Evolutionary conservation across 2,888 invertebrate genomes (phyloP), one percentile per base, ranked within the genome.

Genomic region (Nebria brevicollis): DNA sequence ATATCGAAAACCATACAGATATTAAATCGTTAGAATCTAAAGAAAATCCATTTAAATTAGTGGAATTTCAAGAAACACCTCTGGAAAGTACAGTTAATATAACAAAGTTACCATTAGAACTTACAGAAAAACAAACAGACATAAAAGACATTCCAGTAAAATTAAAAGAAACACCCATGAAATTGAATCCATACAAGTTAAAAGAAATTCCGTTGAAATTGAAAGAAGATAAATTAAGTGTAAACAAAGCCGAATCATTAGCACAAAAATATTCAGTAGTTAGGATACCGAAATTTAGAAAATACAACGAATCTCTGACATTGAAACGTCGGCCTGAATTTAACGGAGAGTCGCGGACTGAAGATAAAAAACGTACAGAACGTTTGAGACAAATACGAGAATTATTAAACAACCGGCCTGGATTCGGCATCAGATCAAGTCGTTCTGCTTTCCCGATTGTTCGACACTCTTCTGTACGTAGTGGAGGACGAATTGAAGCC

Each of bases 311-410:
- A 15, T 75, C 70, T 20, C 15, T 65, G n/a, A 20, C 41, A 26
- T 13, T 41, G 26, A 81, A 81, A 66, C 66, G 42, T 72, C 34
- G 25, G 64, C 87, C 87, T n/a, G 87, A 86, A 11, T 90, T 90
- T 74, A 89, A 87, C 11, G 87, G 89, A 83, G 91, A 91, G 84
- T 88, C 89, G 15, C 89, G 87, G 85, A 86, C 89, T 13, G 90
- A 91, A 65, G 92, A 92, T 70, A 90, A 91, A 77, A 92, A 90
- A 85, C 90, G 93, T 84, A 92, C 91, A 85, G 93, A 93, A 83
- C 90, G 93, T 85, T 90, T 94, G 86, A 91, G 92, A 82, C 94
- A 94, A 87, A 94, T 95, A 79, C 93, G 94, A 86, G 94, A 94
- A 83, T 90, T 95, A 86, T 87, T 94, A 25, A 92, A 92, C 83